Evolutionary conservation across 1,140 invertebrate species (phyloP), one percentile per base, ranked within the genome.

Genomic region (Patella vulgata): DNA sequence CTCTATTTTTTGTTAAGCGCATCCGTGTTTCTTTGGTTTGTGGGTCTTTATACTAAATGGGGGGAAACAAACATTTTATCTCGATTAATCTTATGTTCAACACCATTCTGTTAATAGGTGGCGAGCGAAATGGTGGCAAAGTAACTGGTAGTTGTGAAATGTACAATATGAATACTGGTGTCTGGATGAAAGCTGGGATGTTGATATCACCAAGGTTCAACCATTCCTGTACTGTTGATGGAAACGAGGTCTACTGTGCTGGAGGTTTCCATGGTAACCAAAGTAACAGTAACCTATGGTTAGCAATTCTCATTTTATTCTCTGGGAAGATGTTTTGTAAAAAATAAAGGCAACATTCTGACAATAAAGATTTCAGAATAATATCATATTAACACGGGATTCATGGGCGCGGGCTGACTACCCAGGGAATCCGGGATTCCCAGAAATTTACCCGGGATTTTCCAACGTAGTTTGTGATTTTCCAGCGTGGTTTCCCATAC

Each of bases 211-310:
- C 71, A 1, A 39, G 75, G 14, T 64, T 67, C 17, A 70, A 71
- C 47, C 64, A 62, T 19, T 57, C 59, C 0, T 66, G 58, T 23
- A 61, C 55, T 12, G 52, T 59, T 8, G 56, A 59, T 43, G 55
- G 61, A n/a, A 59, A 55, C 4, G 67, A 73, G 28, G 57, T 78
- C 3, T 71, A 66, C 39, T 71, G 68, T 42, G 68, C 71, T 14
- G 75, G 75, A 0, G 75, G 75, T 17, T 69, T 55, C 42, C 53
- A 63, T 42, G 67, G 65, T 3, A 66, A 59, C 39, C 61, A 68
- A 31, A 62, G 59, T 48, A 65, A 73, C 33, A 68, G 70, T 30
- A 78, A 71, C 58, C 39, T 78, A 5, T 77, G 75, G 75, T 77
- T 52, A 55, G 67, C n/a, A n/a, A n/a, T n/a, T n/a, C n/a, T n/a